Base-by-base conservation (phyloP, 2,113 vertebrate genomes). In the Tor tambroides region DNA sequence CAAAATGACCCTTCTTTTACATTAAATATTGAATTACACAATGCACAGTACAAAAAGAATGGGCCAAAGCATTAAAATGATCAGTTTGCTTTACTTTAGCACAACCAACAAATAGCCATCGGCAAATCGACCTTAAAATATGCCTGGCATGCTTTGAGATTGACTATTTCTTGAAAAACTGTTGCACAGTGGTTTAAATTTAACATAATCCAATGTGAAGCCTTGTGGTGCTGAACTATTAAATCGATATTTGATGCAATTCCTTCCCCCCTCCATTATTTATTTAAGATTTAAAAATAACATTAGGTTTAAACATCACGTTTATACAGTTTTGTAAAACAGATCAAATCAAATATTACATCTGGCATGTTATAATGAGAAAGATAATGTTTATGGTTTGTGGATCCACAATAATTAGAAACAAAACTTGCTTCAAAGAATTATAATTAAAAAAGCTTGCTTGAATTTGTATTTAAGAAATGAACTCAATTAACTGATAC, bases 181-280 rank as follows among this genome's bases (percentile, higher is more conserved):
- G 67, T 82, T 67, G 26, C 56, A 41, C 32, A 8, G 78, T 80
- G 56, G 77, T 59, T 86, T 56, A 86, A 2, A 46, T 59, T 59
- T 59, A 59, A 59, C 21, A 59, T 59, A 23, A 59, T 59, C 21
- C 56, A 59, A 59, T 59, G 56, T 59, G 56, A 23, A 59, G 21
- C 21, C 21, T 59, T 23, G 8, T 59, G 56, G 56, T 23, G 56
- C 56, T 59, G 56, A 59, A 59, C 56, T 59, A 1, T 59, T 59
- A 23, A 59, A 81, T 86, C 85, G 49, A 86, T 86, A 86, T 86
- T 56, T 61, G 56, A 59, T 59, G 7, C 56, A 59, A 54, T n/a
- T 41, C 43, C 80, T 6, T 0, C 6, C 19, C 5, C 32, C 49
- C 26, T n/a, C 11, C 21, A 9, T 82, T 67, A 23, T 69, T 69